Conservation (phyloP, 2,797 vertebrate species). For the Pitangus sulphuratus region DNA sequence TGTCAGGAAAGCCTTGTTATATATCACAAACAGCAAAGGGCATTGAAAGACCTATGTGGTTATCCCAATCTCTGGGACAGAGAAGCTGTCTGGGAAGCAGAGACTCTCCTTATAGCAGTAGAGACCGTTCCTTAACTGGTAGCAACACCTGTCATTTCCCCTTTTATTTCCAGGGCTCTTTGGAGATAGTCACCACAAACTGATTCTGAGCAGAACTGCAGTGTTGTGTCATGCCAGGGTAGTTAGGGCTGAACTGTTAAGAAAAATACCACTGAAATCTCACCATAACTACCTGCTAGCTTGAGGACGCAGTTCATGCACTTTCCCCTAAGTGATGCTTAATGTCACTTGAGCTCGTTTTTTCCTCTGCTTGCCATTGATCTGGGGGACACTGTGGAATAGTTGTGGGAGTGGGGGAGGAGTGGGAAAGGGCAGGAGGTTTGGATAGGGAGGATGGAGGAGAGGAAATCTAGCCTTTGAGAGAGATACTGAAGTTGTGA, state of each 20-base stretch:
- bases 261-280: not conserved
- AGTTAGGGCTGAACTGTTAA: not conserved
- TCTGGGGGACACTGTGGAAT: not conserved
- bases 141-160: not conserved
- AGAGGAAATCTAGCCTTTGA: not conserved
- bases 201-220: not conserved
- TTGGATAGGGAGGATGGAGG: not conserved
- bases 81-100: not conserved
- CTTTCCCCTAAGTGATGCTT: not conserved
- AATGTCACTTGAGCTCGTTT: not conserved
- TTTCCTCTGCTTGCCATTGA: not conserved
- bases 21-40: not conserved
- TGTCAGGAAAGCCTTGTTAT: not conserved
- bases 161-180: not conserved
- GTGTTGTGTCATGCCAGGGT: not conserved
- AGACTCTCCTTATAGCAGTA: not conserved
- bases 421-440: not conserved
- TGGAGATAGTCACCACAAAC: not conserved
- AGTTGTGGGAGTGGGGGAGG: not conserved
- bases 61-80: not conserved
- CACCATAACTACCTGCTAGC: not conserved
- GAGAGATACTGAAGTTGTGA: not conserved
- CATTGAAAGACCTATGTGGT: accelerated
- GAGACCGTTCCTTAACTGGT: not conserved
- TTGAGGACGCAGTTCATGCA: not conserved